A percentile compares a stretch with the other conserved stretches of the same genome.
Conservation (phyloP, 2,888 invertebrate species). For the Hypomecis punctinalis region DNA sequence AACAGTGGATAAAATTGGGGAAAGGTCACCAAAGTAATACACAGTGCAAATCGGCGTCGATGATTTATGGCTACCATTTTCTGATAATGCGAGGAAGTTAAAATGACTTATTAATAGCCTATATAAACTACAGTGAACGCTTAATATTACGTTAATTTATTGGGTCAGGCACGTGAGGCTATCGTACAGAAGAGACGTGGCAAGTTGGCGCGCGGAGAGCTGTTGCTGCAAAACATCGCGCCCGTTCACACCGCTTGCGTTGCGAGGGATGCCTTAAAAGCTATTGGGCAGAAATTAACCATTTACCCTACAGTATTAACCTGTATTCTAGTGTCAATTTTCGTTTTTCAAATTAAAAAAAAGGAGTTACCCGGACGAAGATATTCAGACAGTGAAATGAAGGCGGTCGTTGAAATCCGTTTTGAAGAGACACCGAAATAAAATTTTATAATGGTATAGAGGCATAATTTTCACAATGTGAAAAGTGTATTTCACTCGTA, state of each 20-base stretch:
- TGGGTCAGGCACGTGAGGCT: constrained; percentile 6
- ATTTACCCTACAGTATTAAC: constrained; percentile 9
- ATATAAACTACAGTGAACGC: constrained; percentile 26
- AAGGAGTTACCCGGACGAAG: too few relatives aligned
- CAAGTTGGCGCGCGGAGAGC: constrained; percentile 12
- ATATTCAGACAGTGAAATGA: too few relatives aligned
- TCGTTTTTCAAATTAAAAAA: too few relatives aligned
- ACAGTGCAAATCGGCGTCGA: constrained; percentile 76
- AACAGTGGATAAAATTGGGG: constrained; percentile 45
- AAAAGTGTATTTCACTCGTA: too few relatives aligned
- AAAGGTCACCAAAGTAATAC: constrained; percentile 41
- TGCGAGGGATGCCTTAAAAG: constrained; percentile 6
- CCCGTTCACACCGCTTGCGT: constrained; percentile 23
- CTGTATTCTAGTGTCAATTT: too few relatives aligned
- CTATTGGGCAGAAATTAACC: constrained; percentile 4
- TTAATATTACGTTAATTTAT: constrained; percentile 13
- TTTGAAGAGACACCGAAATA: too few relatives aligned
- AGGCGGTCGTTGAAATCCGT: too few relatives aligned
- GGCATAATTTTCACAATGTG: too few relatives aligned
- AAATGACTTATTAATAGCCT: constrained; percentile 20
- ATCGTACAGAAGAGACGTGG: constrained; percentile 19
- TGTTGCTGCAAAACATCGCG: constrained; percentile 24
- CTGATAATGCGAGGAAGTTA: constrained; percentile 29
- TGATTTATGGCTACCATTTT: constrained; percentile 42
- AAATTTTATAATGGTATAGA: too few relatives aligned